Percentiles rank a stretch among this genome's conserved stretches.
These are phyloP conservation scores for Anarrhichthys ocellatus DNA, from an alignment of 2,113 vertebrate species.

Conservation along the genomic window DNA sequence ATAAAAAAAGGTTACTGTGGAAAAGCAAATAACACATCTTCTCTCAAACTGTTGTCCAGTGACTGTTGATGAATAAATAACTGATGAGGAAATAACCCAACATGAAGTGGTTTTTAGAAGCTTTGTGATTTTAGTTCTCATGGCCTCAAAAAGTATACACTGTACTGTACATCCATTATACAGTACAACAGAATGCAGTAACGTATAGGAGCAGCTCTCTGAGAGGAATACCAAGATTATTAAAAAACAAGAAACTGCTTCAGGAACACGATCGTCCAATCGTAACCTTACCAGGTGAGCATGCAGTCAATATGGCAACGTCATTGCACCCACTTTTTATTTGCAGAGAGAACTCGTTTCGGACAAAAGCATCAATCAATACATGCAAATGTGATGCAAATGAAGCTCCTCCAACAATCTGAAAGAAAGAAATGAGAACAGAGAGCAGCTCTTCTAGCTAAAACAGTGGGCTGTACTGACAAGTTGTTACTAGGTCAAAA, in stretches of 20 bases:
- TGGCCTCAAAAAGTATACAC: neutral
- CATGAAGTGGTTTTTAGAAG: neutral
- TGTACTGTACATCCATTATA: neutral
- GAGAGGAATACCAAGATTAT: neutral
- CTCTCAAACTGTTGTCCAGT: neutral
- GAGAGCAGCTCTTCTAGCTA: neutral
- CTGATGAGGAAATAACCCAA: neutral
- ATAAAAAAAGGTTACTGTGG: neutral
- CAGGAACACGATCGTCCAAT: neutral
- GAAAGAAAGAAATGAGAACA: neutral
- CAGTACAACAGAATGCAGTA: neutral
- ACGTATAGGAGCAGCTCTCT: constrained; percentile 2
- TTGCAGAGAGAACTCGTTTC: neutral
- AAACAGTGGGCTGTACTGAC: neutral
- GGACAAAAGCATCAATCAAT: neutral
- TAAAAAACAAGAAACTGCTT: neutral
- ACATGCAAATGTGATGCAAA: constrained; percentile 8
- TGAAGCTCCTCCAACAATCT: neutral
- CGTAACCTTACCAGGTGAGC: neutral
- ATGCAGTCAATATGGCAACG: neutral
- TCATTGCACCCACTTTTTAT: neutral
- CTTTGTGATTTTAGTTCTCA: neutral
- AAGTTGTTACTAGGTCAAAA: neutral
- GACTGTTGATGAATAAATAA: neutral
- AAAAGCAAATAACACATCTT: neutral